phyloP scores from a whole-genome alignment of 2,888 invertebrate genomes.

The Kuschelorhynchus macadamiae region DNA sequence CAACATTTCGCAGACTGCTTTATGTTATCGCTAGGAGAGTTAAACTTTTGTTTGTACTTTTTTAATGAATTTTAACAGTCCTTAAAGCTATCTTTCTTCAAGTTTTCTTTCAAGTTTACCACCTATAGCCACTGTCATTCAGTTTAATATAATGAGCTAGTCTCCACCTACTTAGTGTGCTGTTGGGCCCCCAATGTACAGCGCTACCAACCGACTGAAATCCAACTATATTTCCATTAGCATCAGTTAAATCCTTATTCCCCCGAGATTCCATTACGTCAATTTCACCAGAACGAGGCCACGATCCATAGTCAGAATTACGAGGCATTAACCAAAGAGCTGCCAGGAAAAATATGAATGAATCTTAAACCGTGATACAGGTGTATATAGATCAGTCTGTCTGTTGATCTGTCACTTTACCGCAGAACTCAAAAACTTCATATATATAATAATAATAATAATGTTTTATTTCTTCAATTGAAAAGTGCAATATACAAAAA shows the following conservation, averaged over 20 bases:
- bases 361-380: neutral
- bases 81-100: no score
- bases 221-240: conserved; percentile 68
- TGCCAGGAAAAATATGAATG: conserved; percentile 59
- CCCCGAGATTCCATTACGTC: conserved; percentile 79
- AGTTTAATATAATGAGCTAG: conserved; percentile 69
- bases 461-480: no score
- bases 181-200: conserved; percentile 78
- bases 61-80: no score
- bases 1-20: no score
- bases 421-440: conserved; percentile 76
- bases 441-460: conserved; percentile 79
- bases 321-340: conserved; percentile 81
- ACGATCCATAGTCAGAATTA: conserved; percentile 75
- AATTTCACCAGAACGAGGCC: conserved; percentile 83
- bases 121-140: conserved; percentile 61
- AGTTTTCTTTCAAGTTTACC: no score
- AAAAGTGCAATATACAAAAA: no score
- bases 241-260: conserved; percentile 67
- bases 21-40: no score
- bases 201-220: conserved; percentile 74
- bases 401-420: conserved; percentile 79
- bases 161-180: conserved; percentile 67
- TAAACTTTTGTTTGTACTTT: no score
- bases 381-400: conserved; percentile 75